phyloP scores from a whole-genome alignment of 2,888 invertebrate species.

The Orchestes rusci region DNA sequence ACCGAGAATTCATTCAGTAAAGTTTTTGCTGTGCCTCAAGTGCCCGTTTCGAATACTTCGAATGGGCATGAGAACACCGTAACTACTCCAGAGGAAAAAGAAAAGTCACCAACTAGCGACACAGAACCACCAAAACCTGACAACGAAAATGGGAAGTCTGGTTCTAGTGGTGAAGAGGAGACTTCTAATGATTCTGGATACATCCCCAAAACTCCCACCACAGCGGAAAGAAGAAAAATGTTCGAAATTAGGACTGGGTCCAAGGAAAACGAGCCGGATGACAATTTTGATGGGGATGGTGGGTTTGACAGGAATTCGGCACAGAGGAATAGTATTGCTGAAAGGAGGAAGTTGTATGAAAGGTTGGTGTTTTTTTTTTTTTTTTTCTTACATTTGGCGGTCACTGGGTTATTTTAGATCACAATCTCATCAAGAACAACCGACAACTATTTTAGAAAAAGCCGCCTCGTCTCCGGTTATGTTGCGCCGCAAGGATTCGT shows the following conservation, averaged over 20 bases:
- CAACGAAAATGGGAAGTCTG: slow-evolving; percentile 52
- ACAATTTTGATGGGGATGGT: slow-evolving; percentile 46
- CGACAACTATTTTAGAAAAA: slow-evolving; percentile 47
- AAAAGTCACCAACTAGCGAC: slow-evolving; percentile 22
- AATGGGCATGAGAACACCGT: slow-evolving; percentile 14
- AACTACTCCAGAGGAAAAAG: slow-evolving; percentile 18
- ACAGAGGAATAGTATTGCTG: slow-evolving; percentile 68
- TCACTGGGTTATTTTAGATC: slow-evolving; percentile 44
- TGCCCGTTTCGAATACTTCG: slow-evolving; percentile 46
- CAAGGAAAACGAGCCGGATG: slow-evolving; percentile 41
- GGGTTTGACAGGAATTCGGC: slow-evolving; percentile 52
- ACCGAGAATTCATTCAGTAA: slow-evolving; percentile 68
- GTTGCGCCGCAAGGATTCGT: slow-evolving; percentile 62
- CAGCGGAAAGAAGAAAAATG: slow-evolving; percentile 71
- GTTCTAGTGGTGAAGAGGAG: slow-evolving; percentile 55
- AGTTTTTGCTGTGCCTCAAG: slow-evolving; percentile 73
- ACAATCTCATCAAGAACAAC: slow-evolving; percentile 53
- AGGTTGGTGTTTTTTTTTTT: slow-evolving; percentile 10
- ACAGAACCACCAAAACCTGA: slow-evolving; percentile 18
- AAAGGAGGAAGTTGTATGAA: slow-evolving; percentile 69
- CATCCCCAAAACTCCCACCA: slow-evolving; percentile 67
- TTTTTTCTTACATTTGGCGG: neutral
- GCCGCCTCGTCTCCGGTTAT: slow-evolving; percentile 64
- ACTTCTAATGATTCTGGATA: slow-evolving; percentile 60
- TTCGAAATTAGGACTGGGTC: slow-evolving; percentile 50